These are phyloP conservation scores for Macrocentrus cingulum DNA, from an alignment of 1,140 invertebrate species.

Conservation along the genomic window DNA sequence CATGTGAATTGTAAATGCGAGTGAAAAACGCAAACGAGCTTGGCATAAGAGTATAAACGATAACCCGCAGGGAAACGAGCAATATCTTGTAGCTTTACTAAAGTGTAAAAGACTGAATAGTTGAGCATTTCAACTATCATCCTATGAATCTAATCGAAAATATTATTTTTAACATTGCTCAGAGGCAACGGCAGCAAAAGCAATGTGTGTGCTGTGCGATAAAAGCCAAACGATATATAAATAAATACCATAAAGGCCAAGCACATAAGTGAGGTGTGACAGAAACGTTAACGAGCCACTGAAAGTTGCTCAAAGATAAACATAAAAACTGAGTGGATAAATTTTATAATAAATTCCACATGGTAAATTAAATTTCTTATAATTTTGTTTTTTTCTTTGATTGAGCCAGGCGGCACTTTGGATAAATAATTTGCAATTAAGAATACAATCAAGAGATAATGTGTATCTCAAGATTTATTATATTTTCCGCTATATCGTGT, in stretches of 20 bases:
- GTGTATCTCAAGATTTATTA: constrained; percentile 22
- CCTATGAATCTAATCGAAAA: no score
- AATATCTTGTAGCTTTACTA: no score
- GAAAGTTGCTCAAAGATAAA: constrained; percentile 29
- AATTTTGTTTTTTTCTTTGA: constrained; percentile 16
- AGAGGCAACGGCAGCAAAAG: no score
- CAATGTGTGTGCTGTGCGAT: no score
- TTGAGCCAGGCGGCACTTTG: constrained; percentile 13
- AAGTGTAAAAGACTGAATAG: no score
- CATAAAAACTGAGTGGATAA: constrained; percentile 27
- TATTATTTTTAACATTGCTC: no score
- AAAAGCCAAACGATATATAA: no score
- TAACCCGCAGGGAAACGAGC: no score
- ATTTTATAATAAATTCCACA: constrained; percentile 1
- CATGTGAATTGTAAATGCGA: constrained; percentile 12
- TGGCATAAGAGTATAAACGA: not conserved
- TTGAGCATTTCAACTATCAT: no score
- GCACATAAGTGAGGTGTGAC: not conserved
- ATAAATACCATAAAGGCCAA: no score
- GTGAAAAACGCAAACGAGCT: constrained; percentile 10
- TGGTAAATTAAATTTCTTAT: constrained; percentile 9
- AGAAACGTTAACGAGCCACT: constrained; percentile 30
- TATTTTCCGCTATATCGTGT: constrained; percentile 11
- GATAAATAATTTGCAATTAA: constrained; percentile 33
- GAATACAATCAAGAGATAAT: constrained; percentile 27